Evolutionary conservation across 2,797 vertebrate genomes (phyloP).

Genomic region (Phalloptychus januarius): DNA sequence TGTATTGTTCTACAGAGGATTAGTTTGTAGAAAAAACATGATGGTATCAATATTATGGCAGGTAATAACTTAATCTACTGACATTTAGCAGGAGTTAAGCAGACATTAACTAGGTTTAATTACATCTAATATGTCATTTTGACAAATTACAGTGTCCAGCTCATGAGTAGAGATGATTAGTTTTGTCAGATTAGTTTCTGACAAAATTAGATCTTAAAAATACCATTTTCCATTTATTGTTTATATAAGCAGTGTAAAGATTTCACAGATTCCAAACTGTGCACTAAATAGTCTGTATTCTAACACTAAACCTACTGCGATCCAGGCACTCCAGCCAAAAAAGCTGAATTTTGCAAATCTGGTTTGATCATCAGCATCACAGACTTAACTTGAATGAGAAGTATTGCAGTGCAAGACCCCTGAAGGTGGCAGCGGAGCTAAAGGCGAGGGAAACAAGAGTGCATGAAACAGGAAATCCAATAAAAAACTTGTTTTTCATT

Average conservation of each 20-base stretch:
- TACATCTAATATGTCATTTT: neutral
- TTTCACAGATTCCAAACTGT: neutral
- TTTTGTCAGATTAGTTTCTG: neutral
- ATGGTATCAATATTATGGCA: neutral
- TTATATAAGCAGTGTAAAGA: neutral
- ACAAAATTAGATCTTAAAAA: neutral
- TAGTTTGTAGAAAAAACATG: neutral
- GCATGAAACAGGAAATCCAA: neutral
- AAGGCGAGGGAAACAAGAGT: neutral
- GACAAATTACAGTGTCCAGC: neutral
- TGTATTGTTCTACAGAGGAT: too few relatives aligned
- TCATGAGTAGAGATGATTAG: neutral
- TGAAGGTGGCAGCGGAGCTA: neutral
- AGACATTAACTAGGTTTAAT: neutral
- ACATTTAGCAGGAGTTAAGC: neutral
- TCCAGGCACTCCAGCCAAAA: neutral
- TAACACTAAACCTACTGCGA: too few relatives aligned
- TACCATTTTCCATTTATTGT: neutral
- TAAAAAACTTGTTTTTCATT: neutral
- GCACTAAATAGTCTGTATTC: too few relatives aligned
- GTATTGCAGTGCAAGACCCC: neutral
- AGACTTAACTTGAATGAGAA: neutral
- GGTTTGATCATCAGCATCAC: neutral
- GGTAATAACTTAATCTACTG: neutral
- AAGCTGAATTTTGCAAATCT: neutral